Percentiles rank a stretch among this genome's conserved stretches.
phyloP scores from a whole-genome alignment of 1,140 invertebrate species.

The Drosophila grimshawi region DNA sequence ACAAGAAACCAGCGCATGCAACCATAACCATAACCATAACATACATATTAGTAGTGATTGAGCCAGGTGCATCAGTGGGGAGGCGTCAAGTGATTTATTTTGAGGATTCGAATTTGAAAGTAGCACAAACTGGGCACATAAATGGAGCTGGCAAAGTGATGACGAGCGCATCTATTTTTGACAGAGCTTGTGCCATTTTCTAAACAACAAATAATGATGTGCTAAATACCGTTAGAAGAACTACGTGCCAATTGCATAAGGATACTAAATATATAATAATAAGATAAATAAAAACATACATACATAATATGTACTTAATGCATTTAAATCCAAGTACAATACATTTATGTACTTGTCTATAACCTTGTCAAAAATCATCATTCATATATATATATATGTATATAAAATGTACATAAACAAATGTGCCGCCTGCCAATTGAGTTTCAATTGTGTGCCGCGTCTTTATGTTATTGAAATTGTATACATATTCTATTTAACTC shows the following conservation, averaged over 20 bases:
- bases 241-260: neutral
- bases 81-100: conserved; percentile 52
- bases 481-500: conserved; percentile 17
- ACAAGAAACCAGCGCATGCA: conserved; percentile 10
- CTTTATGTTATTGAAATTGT: neutral
- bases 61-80: conserved; percentile 40
- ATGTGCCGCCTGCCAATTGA: conserved; percentile 20
- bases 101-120: conserved; percentile 20
- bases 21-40: conserved; percentile 22
- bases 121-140: conserved; percentile 57
- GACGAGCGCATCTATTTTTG: conserved; percentile 53
- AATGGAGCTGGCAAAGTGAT: conserved; percentile 34
- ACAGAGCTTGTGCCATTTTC: conserved; percentile 52
- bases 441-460: conserved; percentile 21
- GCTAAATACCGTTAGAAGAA: neutral
- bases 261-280: neutral
- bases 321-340: neutral
- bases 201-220: conserved; percentile 14
- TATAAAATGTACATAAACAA: conserved; percentile 15
- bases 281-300: neutral
- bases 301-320: neutral
- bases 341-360: conserved; percentile 5
- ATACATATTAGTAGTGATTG: conserved; percentile 31
- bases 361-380: conserved; percentile 13
- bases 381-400: neutral